These are phyloP conservation scores for Aporrectodea caliginosa DNA, from an alignment of 1,140 invertebrate species.

Conservation along the genomic window DNA sequence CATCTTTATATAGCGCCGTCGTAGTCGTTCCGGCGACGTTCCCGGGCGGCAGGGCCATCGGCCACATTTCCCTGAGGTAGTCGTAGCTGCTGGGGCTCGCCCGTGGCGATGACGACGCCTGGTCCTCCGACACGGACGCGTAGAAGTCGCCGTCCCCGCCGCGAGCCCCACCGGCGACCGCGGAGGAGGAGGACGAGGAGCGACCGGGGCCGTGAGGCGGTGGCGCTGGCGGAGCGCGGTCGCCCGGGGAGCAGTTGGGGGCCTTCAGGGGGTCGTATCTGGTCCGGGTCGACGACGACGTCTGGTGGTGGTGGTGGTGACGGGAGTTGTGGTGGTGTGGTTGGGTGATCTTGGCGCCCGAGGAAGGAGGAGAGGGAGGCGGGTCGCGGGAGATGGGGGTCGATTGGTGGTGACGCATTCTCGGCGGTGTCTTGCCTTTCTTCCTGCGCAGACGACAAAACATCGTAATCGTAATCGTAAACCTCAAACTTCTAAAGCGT, in stretches of 20 bases:
- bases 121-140: neutral
- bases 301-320: neutral
- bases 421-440: neutral
- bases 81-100: constrained; percentile 8
- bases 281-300: neutral
- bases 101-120: neutral
- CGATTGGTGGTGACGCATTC: neutral
- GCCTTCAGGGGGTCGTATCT: neutral
- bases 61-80: constrained; percentile 25
- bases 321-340: neutral
- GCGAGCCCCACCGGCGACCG: too few relatives aligned
- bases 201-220: neutral
- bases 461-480: too few relatives aligned
- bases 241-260: neutral
- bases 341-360: neutral
- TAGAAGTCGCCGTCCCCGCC: neutral
- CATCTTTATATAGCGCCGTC: neutral
- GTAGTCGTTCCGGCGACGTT: neutral
- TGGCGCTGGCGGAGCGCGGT: too few relatives aligned
- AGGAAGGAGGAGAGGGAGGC: neutral
- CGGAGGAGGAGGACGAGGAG: neutral
- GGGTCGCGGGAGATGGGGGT: neutral
- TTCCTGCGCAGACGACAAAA: too few relatives aligned
- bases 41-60: constrained; percentile 11
- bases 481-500: too few relatives aligned